These are phyloP conservation scores for Melopsittacus undulatus DNA, from an alignment of 2,797 vertebrate species.

Conservation along the genomic window DNA sequence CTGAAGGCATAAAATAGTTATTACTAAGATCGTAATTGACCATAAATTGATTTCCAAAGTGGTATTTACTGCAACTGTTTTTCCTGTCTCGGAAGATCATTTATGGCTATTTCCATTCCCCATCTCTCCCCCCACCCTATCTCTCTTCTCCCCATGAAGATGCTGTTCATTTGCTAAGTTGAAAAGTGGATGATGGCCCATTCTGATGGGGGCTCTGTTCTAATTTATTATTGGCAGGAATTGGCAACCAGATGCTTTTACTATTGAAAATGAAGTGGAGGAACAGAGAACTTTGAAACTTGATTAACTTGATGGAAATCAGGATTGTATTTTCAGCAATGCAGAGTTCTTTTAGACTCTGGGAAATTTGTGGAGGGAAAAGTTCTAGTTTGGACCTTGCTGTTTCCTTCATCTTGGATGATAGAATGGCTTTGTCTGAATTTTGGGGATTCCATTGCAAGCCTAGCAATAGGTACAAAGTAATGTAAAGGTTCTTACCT, in stretches of 20 bases:
- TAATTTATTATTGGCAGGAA: background rate
- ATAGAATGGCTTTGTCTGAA: background rate
- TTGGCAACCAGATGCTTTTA: background rate
- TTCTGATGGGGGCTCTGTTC: background rate
- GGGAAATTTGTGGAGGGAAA: background rate
- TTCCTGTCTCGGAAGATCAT: background rate
- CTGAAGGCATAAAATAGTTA: conserved; percentile 5
- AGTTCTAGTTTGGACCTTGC: background rate
- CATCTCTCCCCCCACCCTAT: background rate
- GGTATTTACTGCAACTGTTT: conserved; percentile 37
- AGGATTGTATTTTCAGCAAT: background rate
- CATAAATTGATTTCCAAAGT: conserved; percentile 51
- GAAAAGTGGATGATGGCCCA: background rate
- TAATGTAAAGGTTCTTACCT: background rate
- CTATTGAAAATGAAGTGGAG: background rate
- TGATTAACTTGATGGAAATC: background rate
- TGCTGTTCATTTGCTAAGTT: conserved; percentile 4
- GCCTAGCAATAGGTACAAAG: background rate
- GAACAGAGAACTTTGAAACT: background rate
- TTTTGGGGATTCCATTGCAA: background rate
- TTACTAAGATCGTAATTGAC: conserved; percentile 8
- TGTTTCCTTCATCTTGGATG: background rate
- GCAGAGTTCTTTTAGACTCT: background rate
- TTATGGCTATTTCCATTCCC: background rate
- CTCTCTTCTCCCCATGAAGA: background rate